Conservation (phyloP, 2,888 invertebrate species). For the Phortica magna region DNA sequence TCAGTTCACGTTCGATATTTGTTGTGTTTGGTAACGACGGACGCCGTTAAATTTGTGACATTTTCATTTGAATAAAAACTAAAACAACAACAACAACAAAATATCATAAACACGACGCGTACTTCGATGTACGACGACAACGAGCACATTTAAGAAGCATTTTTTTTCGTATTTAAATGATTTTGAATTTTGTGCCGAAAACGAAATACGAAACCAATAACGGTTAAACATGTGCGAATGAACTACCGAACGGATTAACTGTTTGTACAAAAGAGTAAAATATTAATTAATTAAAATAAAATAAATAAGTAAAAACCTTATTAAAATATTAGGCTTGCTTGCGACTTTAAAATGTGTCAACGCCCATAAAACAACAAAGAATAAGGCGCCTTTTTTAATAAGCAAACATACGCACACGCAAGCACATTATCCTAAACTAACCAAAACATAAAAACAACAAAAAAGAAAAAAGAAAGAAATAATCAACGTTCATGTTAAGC, state of each 20-base stretch:
- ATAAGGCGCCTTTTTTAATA: background rate
- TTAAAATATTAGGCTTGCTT: no score
- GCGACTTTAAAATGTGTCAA: background rate
- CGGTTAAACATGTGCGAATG: background rate
- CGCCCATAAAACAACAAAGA: background rate
- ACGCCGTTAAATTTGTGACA: constrained; percentile 42
- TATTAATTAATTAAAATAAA: no score
- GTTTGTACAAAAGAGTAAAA: no score
- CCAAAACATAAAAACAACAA: background rate
- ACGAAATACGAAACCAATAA: background rate
- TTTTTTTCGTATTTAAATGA: background rate
- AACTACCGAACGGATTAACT: background rate
- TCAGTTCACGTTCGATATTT: constrained; percentile 78
- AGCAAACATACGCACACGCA: background rate
- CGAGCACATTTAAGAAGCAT: background rate
- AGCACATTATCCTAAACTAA: background rate
- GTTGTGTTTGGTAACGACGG: constrained; percentile 76
- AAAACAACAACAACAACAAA: constrained; percentile 27
- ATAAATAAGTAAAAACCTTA: no score
- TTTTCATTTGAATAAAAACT: background rate
- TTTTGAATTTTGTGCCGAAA: background rate
- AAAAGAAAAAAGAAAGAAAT: background rate
- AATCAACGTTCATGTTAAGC: background rate
- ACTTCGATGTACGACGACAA: background rate
- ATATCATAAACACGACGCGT: constrained; percentile 51